A percentile compares a stretch with the other conserved stretches of the same genome.
Evolutionary conservation across 2,888 invertebrate species (phyloP).

Genomic region (Tupiocoris notatus): DNA sequence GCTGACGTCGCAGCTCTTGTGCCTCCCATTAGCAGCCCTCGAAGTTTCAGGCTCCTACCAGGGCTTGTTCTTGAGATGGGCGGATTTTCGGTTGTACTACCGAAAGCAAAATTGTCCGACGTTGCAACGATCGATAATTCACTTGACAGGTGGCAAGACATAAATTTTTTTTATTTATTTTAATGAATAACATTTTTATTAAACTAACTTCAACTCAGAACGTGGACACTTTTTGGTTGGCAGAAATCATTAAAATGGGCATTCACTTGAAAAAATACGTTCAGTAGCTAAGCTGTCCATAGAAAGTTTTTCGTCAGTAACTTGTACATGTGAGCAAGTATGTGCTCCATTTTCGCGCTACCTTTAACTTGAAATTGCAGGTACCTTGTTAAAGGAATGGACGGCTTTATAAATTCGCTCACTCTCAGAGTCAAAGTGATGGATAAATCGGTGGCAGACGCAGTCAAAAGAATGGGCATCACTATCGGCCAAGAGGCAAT

Average conservation of each 20-base stretch:
- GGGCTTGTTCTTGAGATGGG: constrained; percentile 36
- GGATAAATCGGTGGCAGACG: constrained; percentile 38
- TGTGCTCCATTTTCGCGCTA: too few relatives aligned
- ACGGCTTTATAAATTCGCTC: constrained; percentile 39
- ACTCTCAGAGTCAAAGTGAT: constrained; percentile 36
- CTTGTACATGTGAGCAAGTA: too few relatives aligned
- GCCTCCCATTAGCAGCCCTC: constrained; percentile 27
- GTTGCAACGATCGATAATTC: constrained; percentile 5
- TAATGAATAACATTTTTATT: too few relatives aligned
- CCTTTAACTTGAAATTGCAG: constrained; percentile 13
- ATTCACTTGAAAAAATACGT: too few relatives aligned
- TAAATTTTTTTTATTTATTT: too few relatives aligned
- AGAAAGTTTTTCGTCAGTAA: too few relatives aligned
- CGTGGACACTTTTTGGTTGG: too few relatives aligned
- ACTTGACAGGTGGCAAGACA: constrained; percentile 11
- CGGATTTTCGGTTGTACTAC: constrained; percentile 24
- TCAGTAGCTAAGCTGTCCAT: too few relatives aligned
- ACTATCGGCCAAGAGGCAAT: constrained; percentile 2
- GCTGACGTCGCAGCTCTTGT: constrained; percentile 34
- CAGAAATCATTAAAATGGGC: too few relatives aligned
- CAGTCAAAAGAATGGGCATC: constrained; percentile 18
- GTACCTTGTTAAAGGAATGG: constrained; percentile 37
- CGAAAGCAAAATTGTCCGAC: background rate
- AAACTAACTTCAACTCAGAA: too few relatives aligned
- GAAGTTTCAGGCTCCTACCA: constrained; percentile 35